Evolutionary conservation across 2,888 invertebrate species (phyloP), one percentile per base, ranked within the genome.

Genomic region (Amblyjoppa proteus): DNA sequence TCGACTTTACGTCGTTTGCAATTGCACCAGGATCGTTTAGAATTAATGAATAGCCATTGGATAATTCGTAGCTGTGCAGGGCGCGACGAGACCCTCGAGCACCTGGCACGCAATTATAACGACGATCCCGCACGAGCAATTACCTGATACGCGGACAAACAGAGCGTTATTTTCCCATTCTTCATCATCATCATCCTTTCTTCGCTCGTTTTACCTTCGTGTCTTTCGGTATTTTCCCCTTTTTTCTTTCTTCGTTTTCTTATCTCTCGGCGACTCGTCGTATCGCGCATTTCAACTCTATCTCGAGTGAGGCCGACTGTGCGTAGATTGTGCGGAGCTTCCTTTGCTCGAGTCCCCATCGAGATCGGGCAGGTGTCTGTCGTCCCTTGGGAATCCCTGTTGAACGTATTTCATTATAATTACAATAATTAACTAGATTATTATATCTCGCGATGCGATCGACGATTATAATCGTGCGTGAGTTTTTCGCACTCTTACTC

Each of bases 371-470:
- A 82, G 82, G 66, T 82, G 82, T 70, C 53, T n/a, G 31, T 53
- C 68, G 56, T 38, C 28, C 45, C 71, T 73, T 53, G 77, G 53
- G 77, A 82, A 82, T 82, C 82, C 71, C 77, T 31, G 77, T 58
- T 45, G 76, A 77, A 53, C 82, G 64, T 64, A 28, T 76, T 73
- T 77, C 31, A 71, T 79, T 75, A 83, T 86, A 86, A 86, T 86
- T 79, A 84, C 79, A 80, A 84, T 81, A 79, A 86, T 86, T 86
- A 84, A 68, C 28, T 82, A 34, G 79, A 82, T 84, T 78, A 66
- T 82, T 78, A 66, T 82, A 77, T 82, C 82, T 38, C 25, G 25
- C 45, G 20, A 38, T 38, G 7, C 11, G 28, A 77, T 82, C 82
- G 70, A 25, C 77, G 53, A 77, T 77, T 20, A 66, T 53, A 71